Evolutionary conservation across 2,797 vertebrate genomes (phyloP).

Genomic region (Neopelma chrysocephalum): DNA sequence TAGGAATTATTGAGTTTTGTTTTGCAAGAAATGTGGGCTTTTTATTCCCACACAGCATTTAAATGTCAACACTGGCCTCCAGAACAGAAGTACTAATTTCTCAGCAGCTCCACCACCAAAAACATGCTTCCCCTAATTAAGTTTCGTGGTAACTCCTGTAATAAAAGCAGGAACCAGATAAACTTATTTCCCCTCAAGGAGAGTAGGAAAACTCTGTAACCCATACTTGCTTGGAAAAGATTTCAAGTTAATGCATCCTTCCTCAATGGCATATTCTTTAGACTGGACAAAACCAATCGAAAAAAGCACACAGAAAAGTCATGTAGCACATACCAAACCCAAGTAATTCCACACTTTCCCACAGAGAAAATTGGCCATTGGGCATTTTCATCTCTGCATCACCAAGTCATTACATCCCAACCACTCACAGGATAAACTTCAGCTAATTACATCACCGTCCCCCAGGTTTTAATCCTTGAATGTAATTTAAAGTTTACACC

Average conservation of each 20-base stretch:
- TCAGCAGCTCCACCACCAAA: not conserved
- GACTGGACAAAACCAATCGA: not conserved
- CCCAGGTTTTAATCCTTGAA: conserved; percentile 37
- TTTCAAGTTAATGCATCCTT: not conserved
- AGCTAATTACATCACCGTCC: conserved; percentile 55
- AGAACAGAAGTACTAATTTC: not conserved
- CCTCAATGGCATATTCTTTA: not conserved
- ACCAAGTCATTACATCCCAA: conserved; percentile 10
- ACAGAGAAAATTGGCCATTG: conserved; percentile 30
- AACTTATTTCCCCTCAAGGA: not conserved
- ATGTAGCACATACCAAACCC: not conserved
- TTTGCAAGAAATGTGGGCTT: not conserved
- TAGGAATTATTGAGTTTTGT: not conserved
- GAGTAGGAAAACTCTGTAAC: not conserved
- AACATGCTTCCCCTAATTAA: not conserved
- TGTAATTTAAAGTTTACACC: conserved; percentile 21
- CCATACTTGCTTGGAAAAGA: not conserved
- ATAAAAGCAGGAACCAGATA: not conserved
- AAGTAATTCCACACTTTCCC: conserved; percentile 33
- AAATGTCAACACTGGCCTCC: not conserved
- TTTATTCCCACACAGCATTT: not conserved
- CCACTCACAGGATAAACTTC: conserved; percentile 30
- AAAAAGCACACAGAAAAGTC: not conserved
- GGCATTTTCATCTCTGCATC: conserved; percentile 1
- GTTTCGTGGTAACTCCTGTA: not conserved